A percentile compares a stretch with the other conserved stretches of the same genome.
phyloP scores from a whole-genome alignment of 2,797 vertebrate species.

The Trachops cirrhosus region DNA sequence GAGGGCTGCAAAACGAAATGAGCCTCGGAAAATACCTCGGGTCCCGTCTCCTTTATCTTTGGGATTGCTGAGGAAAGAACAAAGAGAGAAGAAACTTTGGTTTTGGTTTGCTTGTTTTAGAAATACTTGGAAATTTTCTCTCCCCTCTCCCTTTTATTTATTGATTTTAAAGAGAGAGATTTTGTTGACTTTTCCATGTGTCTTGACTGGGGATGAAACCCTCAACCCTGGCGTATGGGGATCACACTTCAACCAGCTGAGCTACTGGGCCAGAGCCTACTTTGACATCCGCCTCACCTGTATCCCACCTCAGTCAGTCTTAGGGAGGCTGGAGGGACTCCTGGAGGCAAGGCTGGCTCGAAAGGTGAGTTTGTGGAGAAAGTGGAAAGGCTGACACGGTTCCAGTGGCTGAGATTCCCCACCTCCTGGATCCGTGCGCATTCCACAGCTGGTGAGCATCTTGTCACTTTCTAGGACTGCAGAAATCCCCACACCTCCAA shows the following conservation, averaged over 20 bases:
- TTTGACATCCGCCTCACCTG: not conserved
- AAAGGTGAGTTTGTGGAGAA: not conserved
- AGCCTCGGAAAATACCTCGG: not conserved
- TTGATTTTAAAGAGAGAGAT: not conserved
- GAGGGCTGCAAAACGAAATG: not conserved
- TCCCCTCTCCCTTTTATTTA: not conserved
- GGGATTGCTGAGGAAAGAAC: not conserved
- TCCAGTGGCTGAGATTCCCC: not conserved
- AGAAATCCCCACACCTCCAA: not conserved
- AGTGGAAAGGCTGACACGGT: not conserved
- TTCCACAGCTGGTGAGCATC: not conserved
- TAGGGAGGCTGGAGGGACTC: not conserved
- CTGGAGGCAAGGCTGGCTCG: not conserved
- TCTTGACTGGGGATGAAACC: not conserved
- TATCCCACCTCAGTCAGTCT: not conserved
- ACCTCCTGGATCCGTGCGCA: not conserved
- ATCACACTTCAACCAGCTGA: not conserved
- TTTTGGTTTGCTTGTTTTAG: not conserved
- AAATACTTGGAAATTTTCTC: not conserved
- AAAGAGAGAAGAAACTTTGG: not conserved
- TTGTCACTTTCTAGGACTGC: not conserved
- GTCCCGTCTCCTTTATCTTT: not conserved
- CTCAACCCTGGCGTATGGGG: not conserved
- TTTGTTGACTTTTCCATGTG: not conserved
- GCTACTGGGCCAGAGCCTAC: not conserved